These are phyloP conservation scores for Eretmochelys imbricata DNA, from an alignment of 2,113 vertebrate species.

Conservation along the genomic window DNA sequence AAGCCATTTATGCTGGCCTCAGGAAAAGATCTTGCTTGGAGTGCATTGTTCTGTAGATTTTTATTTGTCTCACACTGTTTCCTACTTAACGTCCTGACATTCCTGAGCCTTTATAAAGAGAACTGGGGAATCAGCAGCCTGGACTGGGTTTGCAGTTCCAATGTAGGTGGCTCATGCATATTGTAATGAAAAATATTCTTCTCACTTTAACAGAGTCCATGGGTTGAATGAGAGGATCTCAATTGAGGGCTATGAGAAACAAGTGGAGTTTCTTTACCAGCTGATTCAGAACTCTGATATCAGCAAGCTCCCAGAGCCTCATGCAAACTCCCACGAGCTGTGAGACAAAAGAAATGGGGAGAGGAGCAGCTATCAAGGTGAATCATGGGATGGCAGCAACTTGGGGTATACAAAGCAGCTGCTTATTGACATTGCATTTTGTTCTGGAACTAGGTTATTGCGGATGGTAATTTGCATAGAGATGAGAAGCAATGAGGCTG, in stretches of 20 bases:
- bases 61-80: neutral
- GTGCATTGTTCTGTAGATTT: neutral
- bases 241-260: slow-evolving; percentile 83
- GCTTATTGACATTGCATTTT: neutral
- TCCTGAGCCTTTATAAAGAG: neutral
- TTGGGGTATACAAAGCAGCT: neutral
- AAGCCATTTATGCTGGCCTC: neutral
- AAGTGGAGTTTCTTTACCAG: slow-evolving; percentile 87
- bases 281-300: slow-evolving; percentile 92
- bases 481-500: neutral
- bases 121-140: neutral
- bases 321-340: slow-evolving; percentile 83
- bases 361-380: neutral
- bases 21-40: neutral
- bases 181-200: neutral
- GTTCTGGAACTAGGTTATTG: neutral
- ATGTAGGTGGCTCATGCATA: neutral
- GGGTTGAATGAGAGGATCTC: slow-evolving; percentile 95
- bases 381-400: neutral
- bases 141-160: neutral
- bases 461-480: neutral
- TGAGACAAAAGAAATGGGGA: slow-evolving; percentile 54
- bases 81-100: neutral
- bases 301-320: slow-evolving; percentile 74
- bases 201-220: slow-evolving; percentile 84